Conservation (phyloP, 2,888 invertebrate genomes). For the Lepidonotus clava region DNA sequence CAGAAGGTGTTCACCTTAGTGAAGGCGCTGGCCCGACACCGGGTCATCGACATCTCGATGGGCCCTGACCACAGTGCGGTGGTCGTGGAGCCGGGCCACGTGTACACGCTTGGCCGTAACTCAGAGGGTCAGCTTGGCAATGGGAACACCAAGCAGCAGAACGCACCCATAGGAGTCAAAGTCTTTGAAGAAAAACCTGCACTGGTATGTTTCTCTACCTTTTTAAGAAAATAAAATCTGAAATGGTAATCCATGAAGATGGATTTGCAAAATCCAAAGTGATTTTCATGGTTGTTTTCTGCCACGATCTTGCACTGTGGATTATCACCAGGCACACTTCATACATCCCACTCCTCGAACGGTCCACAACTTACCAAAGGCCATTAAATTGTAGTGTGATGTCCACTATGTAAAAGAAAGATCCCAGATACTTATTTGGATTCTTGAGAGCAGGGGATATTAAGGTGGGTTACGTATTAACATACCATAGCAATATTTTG, state of each 20-base stretch:
- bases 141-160: constrained; percentile 79
- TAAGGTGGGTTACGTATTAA: too few species aligned
- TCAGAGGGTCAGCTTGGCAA: constrained; percentile 85
- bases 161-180: constrained; percentile 81
- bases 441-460: too few species aligned
- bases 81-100: constrained; percentile 85
- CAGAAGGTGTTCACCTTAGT: constrained; percentile 81
- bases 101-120: constrained; percentile 86
- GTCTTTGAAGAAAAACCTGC: constrained; percentile 78
- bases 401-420: too few species aligned
- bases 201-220: constrained; percentile 56
- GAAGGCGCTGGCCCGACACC: constrained; percentile 82
- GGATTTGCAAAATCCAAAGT: neutral
- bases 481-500: too few species aligned
- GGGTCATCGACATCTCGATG: constrained; percentile 84
- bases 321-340: too few species aligned
- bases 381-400: too few species aligned
- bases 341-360: too few species aligned
- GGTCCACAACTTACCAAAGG: too few species aligned
- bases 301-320: too few species aligned
- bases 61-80: constrained; percentile 85
- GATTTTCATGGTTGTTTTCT: constrained; percentile 58
- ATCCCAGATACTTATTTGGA: too few species aligned
- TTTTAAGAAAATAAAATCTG: too few species aligned
- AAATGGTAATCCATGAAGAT: neutral